These are phyloP conservation scores for Myripristis jacobus DNA, from an alignment of 2,797 vertebrate species.

Conservation along the genomic window DNA sequence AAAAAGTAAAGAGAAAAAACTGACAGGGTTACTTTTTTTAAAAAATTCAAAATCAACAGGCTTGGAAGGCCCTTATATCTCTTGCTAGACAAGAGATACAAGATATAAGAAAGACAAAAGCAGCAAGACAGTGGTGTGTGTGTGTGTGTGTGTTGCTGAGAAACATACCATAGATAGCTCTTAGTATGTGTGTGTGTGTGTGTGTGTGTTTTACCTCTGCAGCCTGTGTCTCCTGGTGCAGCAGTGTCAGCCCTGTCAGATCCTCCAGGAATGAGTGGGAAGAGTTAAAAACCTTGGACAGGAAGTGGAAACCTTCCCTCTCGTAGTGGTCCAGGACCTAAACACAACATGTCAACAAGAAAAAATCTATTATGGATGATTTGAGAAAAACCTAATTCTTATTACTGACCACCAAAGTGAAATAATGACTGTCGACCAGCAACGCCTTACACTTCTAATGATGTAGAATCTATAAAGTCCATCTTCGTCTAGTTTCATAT, in stretches of 20 bases:
- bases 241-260: constrained; percentile 93
- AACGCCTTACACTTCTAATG: background rate
- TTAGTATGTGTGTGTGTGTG: constrained; percentile 13
- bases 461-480: background rate
- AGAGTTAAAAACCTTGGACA: constrained; percentile 97
- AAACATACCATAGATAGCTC: too few species aligned
- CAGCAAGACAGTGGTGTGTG: too few species aligned
- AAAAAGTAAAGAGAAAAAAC: too few species aligned
- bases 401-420: too few species aligned
- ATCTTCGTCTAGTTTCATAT: too few species aligned
- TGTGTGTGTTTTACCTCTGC: constrained; percentile 89
- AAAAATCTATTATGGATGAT: constrained; percentile 5
- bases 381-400: background rate
- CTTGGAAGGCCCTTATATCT: too few species aligned
- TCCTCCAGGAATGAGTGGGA: constrained; percentile 99
- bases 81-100: too few species aligned
- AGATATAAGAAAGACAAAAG: too few species aligned
- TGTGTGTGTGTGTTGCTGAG: constrained; percentile 2
- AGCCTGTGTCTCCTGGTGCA: constrained; percentile 98
- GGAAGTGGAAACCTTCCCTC: constrained; percentile 93
- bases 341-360: constrained; percentile 5
- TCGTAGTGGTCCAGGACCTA: constrained; percentile 96
- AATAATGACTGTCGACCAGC: too few species aligned
- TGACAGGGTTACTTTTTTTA: too few species aligned
- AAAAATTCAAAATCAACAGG: too few species aligned